Evolutionary conservation across 2,797 vertebrate genomes (phyloP), one percentile per base, ranked within the genome.

Genomic region (Pipistrellus pygmaeus): DNA sequence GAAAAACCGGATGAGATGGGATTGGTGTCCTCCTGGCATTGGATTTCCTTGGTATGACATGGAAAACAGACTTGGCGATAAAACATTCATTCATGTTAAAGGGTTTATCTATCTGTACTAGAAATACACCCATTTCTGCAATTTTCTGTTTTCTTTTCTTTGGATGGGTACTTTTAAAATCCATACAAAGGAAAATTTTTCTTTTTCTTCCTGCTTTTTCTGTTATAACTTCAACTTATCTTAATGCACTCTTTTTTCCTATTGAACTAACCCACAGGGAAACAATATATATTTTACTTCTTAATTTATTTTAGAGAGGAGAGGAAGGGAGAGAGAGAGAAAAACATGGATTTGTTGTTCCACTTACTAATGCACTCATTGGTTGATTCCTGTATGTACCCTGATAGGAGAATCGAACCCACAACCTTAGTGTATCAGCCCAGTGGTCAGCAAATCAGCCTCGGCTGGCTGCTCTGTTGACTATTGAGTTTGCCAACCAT

Each of bases 11-110:
- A 94, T 60, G 98, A 97, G 53, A 73, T 95, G 72, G 99, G 98
- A 85, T 92, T 99, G 85, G 98, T 98, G 2, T 97, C 99, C 53
- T 98, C 98, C 69, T 99, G 98, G 98, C 98, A 97, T 25, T 99
- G 98, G 98, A 98, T 98, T 96, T 98, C 98, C 96, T 98, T 98
- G 98, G 99, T 99, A 98, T 98, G 98, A 97, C 41, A 15, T 27
- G 13, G 6, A 95, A 51, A 78, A 5, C 8, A 10, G 41, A 69
- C 41, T 68, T 60, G 44, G 21, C 64, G 53, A 20, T 94, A 35
- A 96, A 88, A 44, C 15, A 41, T 25, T 84, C 27, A 10, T 23
- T 86, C 82, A 21, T 57, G 3, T 68, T 71, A 15, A n/a, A 46
- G 27, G 1, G 5, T 80, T 90, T 85, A 6, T 86, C 25, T 69